Conservation (phyloP, 2,113 vertebrate genomes). For the Puffinus mauretanicus region DNA sequence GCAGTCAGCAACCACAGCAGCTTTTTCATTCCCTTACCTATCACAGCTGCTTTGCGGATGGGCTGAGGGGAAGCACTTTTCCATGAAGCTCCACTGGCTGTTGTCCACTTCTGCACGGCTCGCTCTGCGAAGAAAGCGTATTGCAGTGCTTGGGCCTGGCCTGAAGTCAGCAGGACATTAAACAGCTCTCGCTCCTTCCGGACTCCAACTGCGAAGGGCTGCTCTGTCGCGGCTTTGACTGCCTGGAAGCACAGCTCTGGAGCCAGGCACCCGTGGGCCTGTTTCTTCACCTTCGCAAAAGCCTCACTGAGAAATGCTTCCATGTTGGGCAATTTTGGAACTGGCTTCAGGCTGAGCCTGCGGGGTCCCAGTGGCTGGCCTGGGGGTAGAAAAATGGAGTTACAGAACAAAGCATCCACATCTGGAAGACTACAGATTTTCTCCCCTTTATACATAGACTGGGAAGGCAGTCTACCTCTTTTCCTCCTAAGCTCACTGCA, state of each 20-base stretch:
- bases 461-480: not conserved
- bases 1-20: not conserved
- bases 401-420: not conserved
- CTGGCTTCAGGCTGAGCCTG: constrained; percentile 70
- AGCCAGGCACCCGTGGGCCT: constrained; percentile 78
- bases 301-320: constrained; percentile 74
- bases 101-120: constrained; percentile 76
- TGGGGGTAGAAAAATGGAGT: constrained; percentile 24
- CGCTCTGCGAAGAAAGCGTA: constrained; percentile 89
- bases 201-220: constrained; percentile 78
- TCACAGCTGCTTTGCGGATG: constrained; percentile 79
- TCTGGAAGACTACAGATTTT: not conserved
- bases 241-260: constrained; percentile 84
- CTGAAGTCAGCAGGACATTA: constrained; percentile 74
- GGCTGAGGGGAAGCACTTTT: constrained; percentile 73
- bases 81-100: constrained; percentile 80
- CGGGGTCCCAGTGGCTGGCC: constrained; percentile 73
- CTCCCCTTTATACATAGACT: not conserved
- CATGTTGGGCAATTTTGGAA: constrained; percentile 64
- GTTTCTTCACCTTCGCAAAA: constrained; percentile 66
- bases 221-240: constrained; percentile 74
- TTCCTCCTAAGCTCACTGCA: not conserved
- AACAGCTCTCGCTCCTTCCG: constrained; percentile 79
- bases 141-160: constrained; percentile 85
- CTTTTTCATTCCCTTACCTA: constrained; percentile 74